phyloP scores from a whole-genome alignment of 2,797 vertebrate genomes.

The Atherinosoma microstoma region DNA sequence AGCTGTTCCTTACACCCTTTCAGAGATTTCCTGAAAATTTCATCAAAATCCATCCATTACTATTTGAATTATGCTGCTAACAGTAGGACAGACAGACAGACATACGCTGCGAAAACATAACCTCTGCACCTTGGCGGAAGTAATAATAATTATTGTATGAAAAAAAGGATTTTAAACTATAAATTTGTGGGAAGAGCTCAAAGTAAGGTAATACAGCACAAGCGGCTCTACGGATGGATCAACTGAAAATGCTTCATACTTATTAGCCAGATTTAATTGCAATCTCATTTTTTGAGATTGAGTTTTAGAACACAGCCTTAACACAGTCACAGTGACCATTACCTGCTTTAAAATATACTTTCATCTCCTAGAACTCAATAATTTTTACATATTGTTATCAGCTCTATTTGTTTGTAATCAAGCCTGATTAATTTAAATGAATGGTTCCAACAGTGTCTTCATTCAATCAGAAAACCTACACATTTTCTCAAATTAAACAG shows the following conservation, averaged over 20 bases:
- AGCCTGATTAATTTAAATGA: constrained; percentile 20
- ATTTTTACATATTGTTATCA: constrained; percentile 1
- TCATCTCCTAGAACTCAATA: constrained; percentile 8
- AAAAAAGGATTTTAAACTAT: not conserved
- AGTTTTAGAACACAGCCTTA: not conserved
- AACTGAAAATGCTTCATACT: too few species aligned
- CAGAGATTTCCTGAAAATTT: too few species aligned
- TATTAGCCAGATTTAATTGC: not conserved
- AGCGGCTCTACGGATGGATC: too few species aligned
- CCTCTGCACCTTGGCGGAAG: too few species aligned
- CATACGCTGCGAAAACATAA: too few species aligned
- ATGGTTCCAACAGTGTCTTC: constrained; percentile 8
- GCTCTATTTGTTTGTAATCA: constrained; percentile 16
- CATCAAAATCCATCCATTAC: too few species aligned
- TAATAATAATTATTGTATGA: not conserved
- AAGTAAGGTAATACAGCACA: not conserved
- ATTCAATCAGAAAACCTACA: constrained; percentile 23
- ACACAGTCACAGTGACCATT: not conserved
- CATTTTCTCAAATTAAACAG: constrained; percentile 20
- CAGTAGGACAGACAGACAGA: too few species aligned
- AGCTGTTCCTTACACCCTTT: too few species aligned
- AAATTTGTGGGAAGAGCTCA: not conserved
- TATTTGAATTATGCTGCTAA: too few species aligned
- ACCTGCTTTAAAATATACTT: constrained; percentile 4
- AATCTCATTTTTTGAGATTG: not conserved